phyloP scores from a whole-genome alignment of 2,797 vertebrate species.

The Pseudocheirus occidentalis region DNA sequence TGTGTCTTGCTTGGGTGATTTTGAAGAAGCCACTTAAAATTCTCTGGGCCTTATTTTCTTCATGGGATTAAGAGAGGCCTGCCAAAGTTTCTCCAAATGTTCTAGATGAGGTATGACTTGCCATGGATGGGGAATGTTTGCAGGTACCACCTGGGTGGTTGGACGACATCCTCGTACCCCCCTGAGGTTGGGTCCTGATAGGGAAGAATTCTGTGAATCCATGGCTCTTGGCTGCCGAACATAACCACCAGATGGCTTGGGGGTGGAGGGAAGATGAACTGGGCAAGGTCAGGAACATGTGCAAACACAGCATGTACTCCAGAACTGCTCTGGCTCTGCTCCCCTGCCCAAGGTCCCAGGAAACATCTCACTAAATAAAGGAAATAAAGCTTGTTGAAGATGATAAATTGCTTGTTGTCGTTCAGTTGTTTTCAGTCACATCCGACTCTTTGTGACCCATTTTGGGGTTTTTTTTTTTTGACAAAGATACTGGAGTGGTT shows the following conservation, averaged over 20 bases:
- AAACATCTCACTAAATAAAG: neutral
- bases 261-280: neutral
- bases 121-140: neutral
- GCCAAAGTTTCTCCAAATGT: neutral
- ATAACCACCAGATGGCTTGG: neutral
- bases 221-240: neutral
- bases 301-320: neutral
- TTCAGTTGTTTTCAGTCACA: neutral
- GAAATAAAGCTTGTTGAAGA: neutral
- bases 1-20: neutral
- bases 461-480: neutral
- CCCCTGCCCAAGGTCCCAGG: neutral
- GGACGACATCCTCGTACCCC: neutral
- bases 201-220: neutral
- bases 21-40: neutral
- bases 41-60: neutral
- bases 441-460: neutral
- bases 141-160: neutral
- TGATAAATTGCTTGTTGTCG: neutral
- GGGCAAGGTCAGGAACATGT: neutral
- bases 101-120: neutral
- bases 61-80: neutral
- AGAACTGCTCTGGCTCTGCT: neutral
- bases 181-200: neutral
- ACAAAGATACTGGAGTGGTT: neutral